Evolutionary conservation across 2,113 vertebrate species (phyloP), one percentile per base, ranked within the genome.

Genomic region (Geococcyx californianus): DNA sequence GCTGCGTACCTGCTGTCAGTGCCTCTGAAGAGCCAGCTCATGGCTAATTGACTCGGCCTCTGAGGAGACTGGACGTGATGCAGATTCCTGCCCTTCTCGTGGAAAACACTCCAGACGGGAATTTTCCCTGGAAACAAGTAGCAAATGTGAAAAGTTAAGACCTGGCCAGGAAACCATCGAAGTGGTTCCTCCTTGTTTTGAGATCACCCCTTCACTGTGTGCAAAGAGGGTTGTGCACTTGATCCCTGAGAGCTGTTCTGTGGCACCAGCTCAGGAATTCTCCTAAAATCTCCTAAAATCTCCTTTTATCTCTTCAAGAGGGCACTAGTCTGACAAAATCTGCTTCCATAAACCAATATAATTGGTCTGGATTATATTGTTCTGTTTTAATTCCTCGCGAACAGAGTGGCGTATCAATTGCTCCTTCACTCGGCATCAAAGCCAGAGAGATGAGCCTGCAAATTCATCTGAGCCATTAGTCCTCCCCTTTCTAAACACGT

Each of bases 281-380:
- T 75, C 81, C 89, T 47, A 52, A 44, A n/a, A n/a, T n/a, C n/a
- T n/a, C n/a, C n/a, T n/a, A n/a, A n/a, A n/a, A n/a, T n/a, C n/a
- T n/a, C 77, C 85, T 82, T 82, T 82, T 75, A 79, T 52, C 77
- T 95, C 68, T 59, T 90, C 56, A 42, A 55, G 73, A 70, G 93
- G 33, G n/a, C 77, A 82, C 47, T 87, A 87, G 47, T 75, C 79
- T 70, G 74, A 87, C 56, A 91, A 87, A 93, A 85, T 84, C 62
- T 0, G 0, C 75, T 82, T 90, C 90, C 52, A 38, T 25, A 60
- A 72, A 91, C 36, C 54, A 81, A 18, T 64, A 54, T 87, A 85
- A 91, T 89, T 94, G 78, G 42, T 42, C 44, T 86, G 95, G 90
- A 89, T 95, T 64, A 62, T 25, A 64, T 49, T 60, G 56, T 73